Evolutionary conservation across 1,140 invertebrate genomes (phyloP), one percentile per base, ranked within the genome.

Genomic region (Nasonia longicornis): DNA sequence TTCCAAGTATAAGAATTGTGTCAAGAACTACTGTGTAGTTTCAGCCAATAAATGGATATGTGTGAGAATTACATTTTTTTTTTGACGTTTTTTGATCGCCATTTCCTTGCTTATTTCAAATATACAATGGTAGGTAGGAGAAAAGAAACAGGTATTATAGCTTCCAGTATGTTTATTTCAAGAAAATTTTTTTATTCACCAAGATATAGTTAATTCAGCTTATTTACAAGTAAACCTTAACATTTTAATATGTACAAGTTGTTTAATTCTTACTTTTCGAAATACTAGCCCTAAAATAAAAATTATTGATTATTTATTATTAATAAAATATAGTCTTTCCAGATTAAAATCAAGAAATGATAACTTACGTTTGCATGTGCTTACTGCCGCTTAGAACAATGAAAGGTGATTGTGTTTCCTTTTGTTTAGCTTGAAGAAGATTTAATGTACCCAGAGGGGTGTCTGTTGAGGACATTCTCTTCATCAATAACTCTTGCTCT

Each of bases 401-500:
- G 90, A 95, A 99, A 0, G 98, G 95, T 11, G 97, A 97, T 85
- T 98, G 96, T 3, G 98, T 96, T 91, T 99, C 96, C 87, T 97
- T 98, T 89, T 99, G 98, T 87, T 99, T 99, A 42, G 98, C 96
- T 91, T 98, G 96, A 79, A 99, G 90, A 92, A 99, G 94, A 85
- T 96, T 96, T 26, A 99, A 92, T 2, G 98, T 99, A 84, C 96
- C 96, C 22, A 99, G 91, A 8, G 98, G 98, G 0, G 98, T 99
- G 89, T 99, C 98, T 7, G 97, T 98, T 11, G 98, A 99, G 86
- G 97, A 99, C 98, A 99, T 99, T 87, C 98, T 96, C 88, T 98
- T 98, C 96, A 99, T 98, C 83, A 99, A 89, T 93, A 95, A 95
- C 90, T 98, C 97, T 90, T 99, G 98, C 86, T 98, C 95, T 80